Percentiles rank a stretch among this genome's conserved stretches.
These are phyloP conservation scores for Ataeniobius toweri DNA, from an alignment of 2,797 vertebrate species.

Conservation along the genomic window DNA sequence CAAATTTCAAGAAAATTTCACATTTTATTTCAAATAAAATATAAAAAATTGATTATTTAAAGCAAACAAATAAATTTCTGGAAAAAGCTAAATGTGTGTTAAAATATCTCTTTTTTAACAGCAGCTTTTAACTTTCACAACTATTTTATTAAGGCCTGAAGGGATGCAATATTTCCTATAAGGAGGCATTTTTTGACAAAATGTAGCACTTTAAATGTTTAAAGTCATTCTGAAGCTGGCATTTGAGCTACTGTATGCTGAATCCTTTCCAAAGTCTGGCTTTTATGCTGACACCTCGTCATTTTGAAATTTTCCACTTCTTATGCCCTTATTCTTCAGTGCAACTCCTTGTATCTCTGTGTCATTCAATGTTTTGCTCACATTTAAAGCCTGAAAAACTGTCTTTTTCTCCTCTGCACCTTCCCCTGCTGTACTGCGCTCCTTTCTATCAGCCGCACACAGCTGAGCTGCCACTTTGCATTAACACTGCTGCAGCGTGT, in stretches of 20 bases:
- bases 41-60: background rate
- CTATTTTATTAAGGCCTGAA: background rate
- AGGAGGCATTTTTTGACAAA: slow-evolving; percentile 12
- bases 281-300: slow-evolving; percentile 56
- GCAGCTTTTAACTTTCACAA: background rate
- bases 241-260: slow-evolving; percentile 17
- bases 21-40: background rate
- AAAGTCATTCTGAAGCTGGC: slow-evolving; percentile 39
- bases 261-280: slow-evolving; percentile 32
- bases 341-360: slow-evolving; percentile 55
- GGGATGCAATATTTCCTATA: background rate
- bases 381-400: slow-evolving; percentile 52
- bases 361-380: slow-evolving; percentile 66
- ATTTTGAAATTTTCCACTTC: slow-evolving; percentile 52
- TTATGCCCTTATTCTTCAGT: slow-evolving; percentile 52
- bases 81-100: no score
- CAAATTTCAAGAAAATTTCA: background rate
- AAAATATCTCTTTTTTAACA: background rate
- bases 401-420: slow-evolving; percentile 26
- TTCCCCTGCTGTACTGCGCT: slow-evolving; percentile 22
- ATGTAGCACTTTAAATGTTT: slow-evolving; percentile 34
- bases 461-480: slow-evolving; percentile 64
- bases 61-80: background rate
- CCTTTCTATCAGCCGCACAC: slow-evolving; percentile 40
- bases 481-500: slow-evolving; percentile 57